Base-by-base conservation (phyloP, 1,140 invertebrate genomes). In the Eueides isabella region DNA sequence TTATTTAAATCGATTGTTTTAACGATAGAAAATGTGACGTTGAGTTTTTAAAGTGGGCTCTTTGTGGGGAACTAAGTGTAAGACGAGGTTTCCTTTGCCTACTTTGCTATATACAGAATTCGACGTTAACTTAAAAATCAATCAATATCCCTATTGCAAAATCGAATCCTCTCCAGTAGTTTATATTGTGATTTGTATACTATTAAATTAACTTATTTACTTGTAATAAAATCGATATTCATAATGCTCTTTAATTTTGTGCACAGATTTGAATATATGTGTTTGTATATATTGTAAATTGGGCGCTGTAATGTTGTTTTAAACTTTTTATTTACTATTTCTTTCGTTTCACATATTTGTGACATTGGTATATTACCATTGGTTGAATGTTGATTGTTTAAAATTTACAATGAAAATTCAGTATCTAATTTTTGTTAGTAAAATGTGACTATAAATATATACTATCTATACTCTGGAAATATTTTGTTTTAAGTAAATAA, bases 161-260 rank as follows among this genome's bases (percentile, higher is more conserved):
- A 19, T 11, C 48, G 19, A 26, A 9, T 55, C 48, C n/a, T 23
- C 48, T 55, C 19, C 48, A 55, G 48, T 55, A 55, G 26, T 55
- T 55, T 55, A 55, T 55, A 55, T 55, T 55, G 48, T 55, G 48
- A 55, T 55, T 55, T 55, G 48, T 55, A 55, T 55, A 55, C 48
- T 55, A 55, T 26, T 55, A 44, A 44, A 44, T 6, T 44, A 55
- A 55, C 23, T 55, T 55, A 55, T 55, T 55, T 55, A 55, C 48
- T 6, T 55, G 12, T 55, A 55, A 55, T 19, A 55, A 55, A 55
- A 55, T 23, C 48, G 19, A 23, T 55, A 55, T 55, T 55, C 48
- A 55, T 55, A 55, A 55, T 55, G 48, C 48, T 55, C 19, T 55
- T 23, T 23, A 55, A 23, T 55, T 55, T 6, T 55, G 48, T 55